Percentiles rank a stretch among this genome's conserved stretches.
Evolutionary conservation across 1,140 invertebrate genomes (phyloP).

Genomic region (Euborellia annulipes): DNA sequence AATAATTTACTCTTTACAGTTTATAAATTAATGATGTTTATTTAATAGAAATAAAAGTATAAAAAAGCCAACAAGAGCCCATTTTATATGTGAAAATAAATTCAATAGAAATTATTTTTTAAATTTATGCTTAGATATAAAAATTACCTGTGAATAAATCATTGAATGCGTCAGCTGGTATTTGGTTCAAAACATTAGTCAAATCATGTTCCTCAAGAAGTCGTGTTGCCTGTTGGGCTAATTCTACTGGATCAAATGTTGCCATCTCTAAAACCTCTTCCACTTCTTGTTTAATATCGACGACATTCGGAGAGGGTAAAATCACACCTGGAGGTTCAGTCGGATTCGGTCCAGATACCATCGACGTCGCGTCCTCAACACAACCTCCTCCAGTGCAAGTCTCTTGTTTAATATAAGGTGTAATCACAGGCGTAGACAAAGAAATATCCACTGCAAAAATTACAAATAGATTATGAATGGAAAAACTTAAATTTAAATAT

Average conservation of each 20-base stretch:
- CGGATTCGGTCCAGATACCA: too few relatives aligned
- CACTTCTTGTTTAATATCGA: constrained; percentile 28
- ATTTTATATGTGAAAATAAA: background rate
- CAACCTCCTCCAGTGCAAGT: too few relatives aligned
- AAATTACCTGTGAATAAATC: constrained; percentile 63
- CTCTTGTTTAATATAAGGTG: too few relatives aligned
- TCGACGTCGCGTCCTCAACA: too few relatives aligned
- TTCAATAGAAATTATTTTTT: background rate
- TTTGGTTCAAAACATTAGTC: constrained; percentile 73
- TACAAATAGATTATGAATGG: too few relatives aligned
- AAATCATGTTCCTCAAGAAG: constrained; percentile 69
- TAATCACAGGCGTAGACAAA: too few relatives aligned
- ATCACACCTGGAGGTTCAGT: too few relatives aligned
- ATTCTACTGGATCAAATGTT: constrained; percentile 31
- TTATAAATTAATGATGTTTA: constrained; percentile 11
- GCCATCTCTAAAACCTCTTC: constrained; percentile 31
- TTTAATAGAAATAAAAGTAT: background rate
- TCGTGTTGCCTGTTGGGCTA: constrained; percentile 31
- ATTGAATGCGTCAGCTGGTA: constrained; percentile 80
- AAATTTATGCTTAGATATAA: constrained; percentile 9
- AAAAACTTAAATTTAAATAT: too few relatives aligned
- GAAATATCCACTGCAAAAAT: too few relatives aligned
- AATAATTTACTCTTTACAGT: too few relatives aligned
- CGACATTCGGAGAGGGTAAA: too few relatives aligned
- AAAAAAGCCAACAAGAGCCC: background rate